Conservation (phyloP, 2,888 invertebrate species). For the Sphecodes monilicornis region DNA sequence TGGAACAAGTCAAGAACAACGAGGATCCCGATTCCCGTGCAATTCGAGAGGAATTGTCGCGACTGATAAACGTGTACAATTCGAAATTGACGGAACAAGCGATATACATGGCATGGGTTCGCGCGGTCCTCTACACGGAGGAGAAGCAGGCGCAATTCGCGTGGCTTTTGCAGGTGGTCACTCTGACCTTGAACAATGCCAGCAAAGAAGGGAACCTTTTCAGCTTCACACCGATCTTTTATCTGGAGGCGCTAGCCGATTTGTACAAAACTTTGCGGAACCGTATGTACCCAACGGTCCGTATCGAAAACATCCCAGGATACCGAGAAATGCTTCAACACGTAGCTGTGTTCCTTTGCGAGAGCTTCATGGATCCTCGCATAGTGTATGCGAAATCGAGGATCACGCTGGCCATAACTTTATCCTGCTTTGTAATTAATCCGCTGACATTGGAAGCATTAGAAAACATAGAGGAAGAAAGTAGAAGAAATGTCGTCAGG, state of each 20-base stretch:
- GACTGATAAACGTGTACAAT: constrained; percentile 87
- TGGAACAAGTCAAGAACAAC: constrained; percentile 80
- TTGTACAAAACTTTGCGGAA: constrained; percentile 87
- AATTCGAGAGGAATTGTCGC: constrained; percentile 86
- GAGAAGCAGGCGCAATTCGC: constrained; percentile 87
- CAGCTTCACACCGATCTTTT: constrained; percentile 90
- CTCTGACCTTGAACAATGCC: constrained; percentile 87
- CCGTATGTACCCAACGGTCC: constrained; percentile 88
- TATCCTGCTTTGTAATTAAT: constrained; percentile 92
- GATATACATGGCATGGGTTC: constrained; percentile 90
- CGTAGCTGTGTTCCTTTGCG: constrained; percentile 90
- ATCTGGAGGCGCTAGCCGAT: constrained; percentile 89
- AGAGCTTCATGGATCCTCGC: constrained; percentile 91
- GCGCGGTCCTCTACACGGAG: constrained; percentile 88
- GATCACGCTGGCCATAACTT: constrained; percentile 90
- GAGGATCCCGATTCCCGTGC: constrained; percentile 76
- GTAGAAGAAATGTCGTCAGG: constrained; percentile 88
- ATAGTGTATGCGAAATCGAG: constrained; percentile 91
- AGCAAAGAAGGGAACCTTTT: constrained; percentile 88
- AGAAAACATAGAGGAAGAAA: constrained; percentile 88
- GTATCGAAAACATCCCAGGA: constrained; percentile 86
- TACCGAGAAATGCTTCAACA: constrained; percentile 87
- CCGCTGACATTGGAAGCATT: constrained; percentile 89
- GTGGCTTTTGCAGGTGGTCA: constrained; percentile 87
- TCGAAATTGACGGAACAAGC: constrained; percentile 87